Conservation (phyloP, 2,888 invertebrate species). For the Marasmarcha lunaedactyla region DNA sequence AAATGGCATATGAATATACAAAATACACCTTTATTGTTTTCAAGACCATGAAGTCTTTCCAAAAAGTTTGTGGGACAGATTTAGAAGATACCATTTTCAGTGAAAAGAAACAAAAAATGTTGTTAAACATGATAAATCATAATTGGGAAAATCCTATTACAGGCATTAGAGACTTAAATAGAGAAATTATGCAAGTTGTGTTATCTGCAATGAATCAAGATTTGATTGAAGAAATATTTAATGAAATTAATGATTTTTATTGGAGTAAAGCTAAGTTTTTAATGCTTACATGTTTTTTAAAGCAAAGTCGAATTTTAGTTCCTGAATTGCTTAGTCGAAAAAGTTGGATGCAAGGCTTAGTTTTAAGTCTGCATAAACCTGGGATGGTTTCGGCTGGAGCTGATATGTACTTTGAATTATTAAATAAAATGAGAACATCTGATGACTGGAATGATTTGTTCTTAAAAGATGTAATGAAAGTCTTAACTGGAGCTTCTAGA, state of each 20-base stretch:
- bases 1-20: slow-evolving; percentile 61
- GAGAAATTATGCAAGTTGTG: slow-evolving; percentile 51
- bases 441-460: slow-evolving; percentile 58
- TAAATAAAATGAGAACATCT: slow-evolving; percentile 41
- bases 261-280: slow-evolving; percentile 72
- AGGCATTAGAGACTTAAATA: slow-evolving; percentile 66
- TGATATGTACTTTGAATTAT: slow-evolving; percentile 66
- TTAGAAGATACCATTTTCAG: slow-evolving; percentile 31
- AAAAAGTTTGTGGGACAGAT: slow-evolving; percentile 39
- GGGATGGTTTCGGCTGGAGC: slow-evolving; percentile 72
- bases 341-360: slow-evolving; percentile 41
- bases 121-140: slow-evolving; percentile 64
- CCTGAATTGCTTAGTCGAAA: too few relatives aligned
- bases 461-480: slow-evolving; percentile 25
- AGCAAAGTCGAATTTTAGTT: too few relatives aligned
- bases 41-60: slow-evolving; percentile 55
- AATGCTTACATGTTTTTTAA: slow-evolving; percentile 46
- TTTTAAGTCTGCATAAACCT: slow-evolving; percentile 52
- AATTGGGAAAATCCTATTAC: slow-evolving; percentile 74
- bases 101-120: slow-evolving; percentile 33
- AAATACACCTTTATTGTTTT: slow-evolving; percentile 61
- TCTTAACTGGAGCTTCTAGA: slow-evolving; percentile 26
- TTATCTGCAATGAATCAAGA: slow-evolving; percentile 27
- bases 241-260: slow-evolving; percentile 55
- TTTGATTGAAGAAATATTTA: slow-evolving; percentile 26